Evolutionary conservation across 2,113 vertebrate species (phyloP), one percentile per base, ranked within the genome.

Genomic region (Hippopotamus amphibius): DNA sequence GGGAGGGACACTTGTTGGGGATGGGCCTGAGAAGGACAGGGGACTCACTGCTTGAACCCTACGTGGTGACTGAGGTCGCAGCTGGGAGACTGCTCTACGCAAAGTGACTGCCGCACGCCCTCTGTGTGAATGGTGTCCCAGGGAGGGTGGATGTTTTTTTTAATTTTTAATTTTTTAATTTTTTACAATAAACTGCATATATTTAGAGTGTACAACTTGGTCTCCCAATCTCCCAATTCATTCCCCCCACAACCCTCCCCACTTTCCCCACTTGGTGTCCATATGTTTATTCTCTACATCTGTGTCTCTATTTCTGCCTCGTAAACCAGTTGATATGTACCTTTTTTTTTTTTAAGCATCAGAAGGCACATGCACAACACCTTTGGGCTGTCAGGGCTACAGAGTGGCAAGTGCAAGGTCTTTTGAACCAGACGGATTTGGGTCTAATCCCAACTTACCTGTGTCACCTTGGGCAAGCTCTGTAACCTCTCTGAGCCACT

Each of bases 111-210:
- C 41, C 37, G 63, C 5, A 0, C 0, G 28, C 30, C 22, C 16
- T 37, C 53, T 16, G 11, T 4, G 10, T 1, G 11, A 66, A 6
- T 19, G 3, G 43, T 10, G 1, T 21, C 57, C 16, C 0, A 3
- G 28, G 30, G 63, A 17, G 15, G 12, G 13, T 46, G 63, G 37
- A 14, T 26, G 14, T 65, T n/a, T 3, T 69, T 69, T 46, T 37
- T 37, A 37, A 37, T 37, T 37, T 37, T 37, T 37, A 37, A 37
- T 37, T 37, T 37, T 37, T 37, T 37, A 37, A 37, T 37, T 37
- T 37, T 37, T 37, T 37, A 37, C 37, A 37, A 37, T 37, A 37
- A 37, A 37, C 37, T 37, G 37, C 37, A 37, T 37, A 37, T 37
- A 37, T 37, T 37, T 37, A 37, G 37, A 37, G 37, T 37, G 37